Base-by-base conservation (phyloP, 1,140 invertebrate species). In the Bombus fervidus region DNA sequence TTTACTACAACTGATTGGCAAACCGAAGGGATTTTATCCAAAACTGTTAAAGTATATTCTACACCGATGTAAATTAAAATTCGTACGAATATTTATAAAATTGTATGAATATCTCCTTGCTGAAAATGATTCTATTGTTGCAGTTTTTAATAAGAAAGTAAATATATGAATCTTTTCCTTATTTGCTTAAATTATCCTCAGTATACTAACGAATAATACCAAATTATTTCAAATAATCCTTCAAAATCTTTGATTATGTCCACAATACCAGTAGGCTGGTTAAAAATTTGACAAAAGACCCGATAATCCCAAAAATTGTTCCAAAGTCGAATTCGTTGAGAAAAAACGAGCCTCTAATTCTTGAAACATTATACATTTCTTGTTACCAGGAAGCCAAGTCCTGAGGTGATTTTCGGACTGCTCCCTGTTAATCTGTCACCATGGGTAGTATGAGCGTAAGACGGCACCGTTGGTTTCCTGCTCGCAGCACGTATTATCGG, bases 401-500 rank as follows among this genome's bases (percentile, higher is more conserved):
- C 2, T 22, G 2, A 18, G 28, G 39, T 25, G 10, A 62, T 25
- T 69, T 39, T 80, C 68, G 57, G 80, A 62, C 53, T 15, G 41
- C n/a, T 25, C 5, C 37, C 25, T 68, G 43, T 53, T 77, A 72
- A 80, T 85, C 41, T 34, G 64, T 78, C 57, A 37, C 75, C 39
- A 62, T 8, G 47, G 12, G 64, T 25, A n/a, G 31, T 69, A 71
- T 68, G 37, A 8, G 12, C 12, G 37, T 53, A 43, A 76, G 37
- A n/a, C 57, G 31, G 43, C 4, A 31, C 47, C 10, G 28, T 39
- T 57, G 77, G 77, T 85, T 80, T 85, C 83, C 83, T 80, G 83
- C 13, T 77, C 81, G 64, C 34, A n/a, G 5, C 31, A 34, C 41
- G 62, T 53, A 72, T 85, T 85, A 85, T 85, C 68, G 77, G 83